Evolutionary conservation across 2,888 invertebrate species (phyloP).

Genomic region (Torymus auratus): DNA sequence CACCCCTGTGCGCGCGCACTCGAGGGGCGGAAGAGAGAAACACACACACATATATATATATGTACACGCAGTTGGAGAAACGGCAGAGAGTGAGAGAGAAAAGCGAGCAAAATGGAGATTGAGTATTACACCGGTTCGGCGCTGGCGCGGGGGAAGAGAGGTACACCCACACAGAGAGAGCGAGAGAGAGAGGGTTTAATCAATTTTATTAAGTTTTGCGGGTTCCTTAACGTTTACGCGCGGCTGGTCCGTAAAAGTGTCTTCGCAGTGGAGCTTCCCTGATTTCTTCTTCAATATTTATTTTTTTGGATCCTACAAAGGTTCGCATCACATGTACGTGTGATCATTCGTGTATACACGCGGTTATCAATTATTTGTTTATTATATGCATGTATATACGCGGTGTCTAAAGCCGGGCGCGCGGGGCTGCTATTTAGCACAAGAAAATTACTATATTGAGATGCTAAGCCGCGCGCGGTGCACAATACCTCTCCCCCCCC

Average conservation of each 20-base stretch:
- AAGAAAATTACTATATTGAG: too few species aligned
- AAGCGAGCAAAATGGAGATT: slow-evolving; percentile 52
- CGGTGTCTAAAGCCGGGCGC: background rate
- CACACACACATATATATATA: background rate
- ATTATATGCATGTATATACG: too few species aligned
- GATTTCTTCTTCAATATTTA: too few species aligned
- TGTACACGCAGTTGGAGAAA: background rate
- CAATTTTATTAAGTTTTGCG: slow-evolving; percentile 45
- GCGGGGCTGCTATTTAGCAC: background rate
- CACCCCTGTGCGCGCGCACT: slow-evolving; percentile 18
- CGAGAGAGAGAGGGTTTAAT: slow-evolving; percentile 42
- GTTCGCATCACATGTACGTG: too few species aligned
- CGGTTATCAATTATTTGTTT: too few species aligned
- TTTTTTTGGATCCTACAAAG: too few species aligned
- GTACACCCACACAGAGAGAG: background rate
- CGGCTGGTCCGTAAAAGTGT: too few species aligned
- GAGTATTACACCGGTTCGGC: slow-evolving; percentile 19
- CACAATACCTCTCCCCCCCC: too few species aligned
- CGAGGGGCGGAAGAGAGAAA: slow-evolving; percentile 23
- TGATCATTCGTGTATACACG: too few species aligned
- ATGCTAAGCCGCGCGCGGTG: too few species aligned
- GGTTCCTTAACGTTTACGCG: slow-evolving; percentile 22
- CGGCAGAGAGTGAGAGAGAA: slow-evolving; percentile 68
- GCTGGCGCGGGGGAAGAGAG: background rate
- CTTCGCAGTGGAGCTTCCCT: too few species aligned